Evolutionary conservation across 2,888 invertebrate species (phyloP), one percentile per base, ranked within the genome.

Genomic region (Buathra laborator): DNA sequence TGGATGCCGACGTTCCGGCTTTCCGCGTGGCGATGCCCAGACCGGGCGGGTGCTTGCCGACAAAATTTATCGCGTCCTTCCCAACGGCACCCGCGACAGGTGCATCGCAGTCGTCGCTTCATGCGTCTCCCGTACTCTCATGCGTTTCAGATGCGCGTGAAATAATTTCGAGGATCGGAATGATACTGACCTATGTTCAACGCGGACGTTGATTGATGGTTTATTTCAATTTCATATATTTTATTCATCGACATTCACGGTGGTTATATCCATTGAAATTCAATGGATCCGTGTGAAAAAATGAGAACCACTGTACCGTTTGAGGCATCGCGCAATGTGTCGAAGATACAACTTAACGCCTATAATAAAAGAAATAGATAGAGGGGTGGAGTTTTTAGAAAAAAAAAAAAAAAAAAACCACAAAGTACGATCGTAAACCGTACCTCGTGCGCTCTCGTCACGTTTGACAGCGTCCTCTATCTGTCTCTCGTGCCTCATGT

Each of bases 341-440:
- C 48, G 37, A 66, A n/a, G 44, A 44, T 44, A 43, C 24, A 43
- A 53, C 24, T 48, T 16, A 32, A 68, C 16, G 10, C 76, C 48
- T 9, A 19, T 68, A 77, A 67, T 56, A 62, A 32, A 46, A 64
- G 19, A 29, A 12, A 64, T 29, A 43, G 24, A 62, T 16, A 67
- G 66, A 51, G 29, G n/a, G 56, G 43, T 44, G 43, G 59, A 80
- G 56, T 75, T 81, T 75, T 68, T 51, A n/a, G 10, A n/a, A 3
- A 19, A 75, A 48, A 53, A 66, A 32, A 56, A 53, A 53, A 53
- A 64, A 51, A 72, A 90, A 91, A 92, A 92, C 92, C 92, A 86
- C 92, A 91, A 92, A 92, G 90, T 91, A 89, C 89, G 88, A 86
- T 89, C 89, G 90, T 92, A 92, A 93, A 92, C 89, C 77, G 78